Base-by-base conservation (phyloP, 2,888 invertebrate species). In the Lochmaea crataegi region DNA sequence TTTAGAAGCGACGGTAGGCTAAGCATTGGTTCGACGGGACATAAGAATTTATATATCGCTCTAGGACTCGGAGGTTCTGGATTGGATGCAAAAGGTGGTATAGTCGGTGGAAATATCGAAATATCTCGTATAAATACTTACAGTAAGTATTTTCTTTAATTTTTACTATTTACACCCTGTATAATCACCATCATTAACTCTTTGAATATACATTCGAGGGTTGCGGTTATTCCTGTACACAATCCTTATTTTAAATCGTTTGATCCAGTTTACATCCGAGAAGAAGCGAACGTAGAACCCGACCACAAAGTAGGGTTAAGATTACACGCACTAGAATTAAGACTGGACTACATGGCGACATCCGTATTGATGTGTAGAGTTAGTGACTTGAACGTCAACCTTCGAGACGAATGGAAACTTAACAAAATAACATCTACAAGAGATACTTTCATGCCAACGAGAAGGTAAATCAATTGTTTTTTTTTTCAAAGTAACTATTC, bases 291-390 rank as follows among this genome's bases (percentile, higher is more conserved):
- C 68, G 91, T 93, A 80, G 95, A 95, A 87, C 97, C 97, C 0
- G 94, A 95, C 81, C 82, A 82, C 64, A 94, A 93, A 66, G 90
- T 95, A 71, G 94, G 95, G 63, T 87, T 96, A 76, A 92, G 93
- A 81, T 89, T 97, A 77, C 92, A 93, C 82, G 96, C 96, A 14
- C 87, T 97, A 65, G 97, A 98, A 87, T 90, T 96, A 80, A 91
- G 98, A 22, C 89, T 99, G 73, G 99, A 99, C 88, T 99, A 99
- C 89, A 99, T 99, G 99, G 98, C 98, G 75, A 95, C 97, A n/a
- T 93, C 96, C 53, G 96, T 96, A 72, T 88, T 99, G 74, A 95
- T 99, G 93, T 94, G 94, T 11, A 90, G 97, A 65, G 94, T 97
- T 63, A 96, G 95, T 79, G 91, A 92, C 14, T 91, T 97, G 78